Evolutionary conservation across 2,888 invertebrate genomes (phyloP), one percentile per base, ranked within the genome.

Genomic region (Drosophila anomelani): DNA sequence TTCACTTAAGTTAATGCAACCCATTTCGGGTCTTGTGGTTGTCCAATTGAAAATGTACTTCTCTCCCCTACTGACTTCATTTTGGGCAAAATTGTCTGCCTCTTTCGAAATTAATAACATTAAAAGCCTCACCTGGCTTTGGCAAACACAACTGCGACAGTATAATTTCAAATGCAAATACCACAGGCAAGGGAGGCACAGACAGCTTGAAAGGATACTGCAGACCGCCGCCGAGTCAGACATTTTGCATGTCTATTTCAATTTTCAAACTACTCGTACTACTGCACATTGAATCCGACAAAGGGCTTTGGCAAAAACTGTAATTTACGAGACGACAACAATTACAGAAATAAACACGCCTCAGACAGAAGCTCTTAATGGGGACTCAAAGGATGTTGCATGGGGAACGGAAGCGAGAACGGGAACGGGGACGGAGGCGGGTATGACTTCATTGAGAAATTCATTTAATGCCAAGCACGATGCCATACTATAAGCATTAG

Each of bases 401-500:
- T 13, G 20, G 20, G 20, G 13, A 15, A 32, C 20, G 47, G 13
- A 9, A 38, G 4, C 36, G 36, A 26, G 34, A 39, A n/a, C 29
- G 29, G 29, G 29, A 29, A 29, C 8, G 15, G 13, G 32, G 32
- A 15, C 8, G 20, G 15, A 26, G 26, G 7, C 15, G 49, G 56
- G 38, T 47, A 68, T 62, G 74, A 75, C 69, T 80, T 70, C 72
- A 77, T 82, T 68, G 69, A 38, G 44, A 75, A 69, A 82, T 70
- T 70, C 59, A 78, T 77, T 82, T 70, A 73, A 72, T 81, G 77
- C 68, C 68, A 26, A 61, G 77, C 77, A 76, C 76, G 76, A 63
- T 59, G 67, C 67, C 76, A 71, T 29, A 57, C 49, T 49, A 66
- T 49, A 60, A 47, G 62, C 67, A 72, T 56, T 51, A 55, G 55